Evolutionary conservation across 2,797 vertebrate species (phyloP), one percentile per base, ranked within the genome.

Genomic region (Champsocephalus esox): DNA sequence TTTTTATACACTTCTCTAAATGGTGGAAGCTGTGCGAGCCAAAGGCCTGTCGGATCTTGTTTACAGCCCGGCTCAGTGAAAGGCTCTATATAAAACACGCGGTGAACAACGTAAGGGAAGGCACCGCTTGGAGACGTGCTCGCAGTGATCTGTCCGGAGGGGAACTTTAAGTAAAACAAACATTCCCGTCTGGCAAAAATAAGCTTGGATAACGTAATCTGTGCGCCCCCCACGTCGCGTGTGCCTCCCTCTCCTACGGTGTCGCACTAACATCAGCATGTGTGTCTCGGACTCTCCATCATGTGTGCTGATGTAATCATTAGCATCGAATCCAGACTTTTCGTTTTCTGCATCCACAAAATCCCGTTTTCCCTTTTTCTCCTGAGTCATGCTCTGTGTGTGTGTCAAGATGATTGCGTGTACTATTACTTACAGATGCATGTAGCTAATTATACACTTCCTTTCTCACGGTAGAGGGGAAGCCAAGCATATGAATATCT

Each of bases 61-160:
- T 89, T 87, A 87, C 83, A 92, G 85, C 73, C 51, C 81, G 64
- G 85, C 78, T 84, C 87, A 84, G 12, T 52, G 80, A 79, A 90
- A 87, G 85, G 79, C 87, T 92, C 89, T 94, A 94, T 96, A 93
- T 93, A 95, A 92, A 82, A 75, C 77, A 79, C 43, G 70, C 80
- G 56, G 83, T 87, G 91, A 90, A 93, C 88, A 89, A 88, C 91
- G 86, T 83, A 81, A 87, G 75, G 88, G 84, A 82, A 77, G 67
- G 62, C 84, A 52, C 32, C 45, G 76, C 73, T 81, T 67, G 59
- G 67, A 90, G 73, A 85, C 67, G 16, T 16, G 59, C 73, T 84
- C 76, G 63, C 58, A 1, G 74, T n/a, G 66, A 77, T 75, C 56
- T 76, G 84, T 79, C 4, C 24, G 83, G 76, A 77, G 70, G 79